Base-by-base conservation (phyloP, 2,113 vertebrate species). In the Perognathus longimembris region DNA sequence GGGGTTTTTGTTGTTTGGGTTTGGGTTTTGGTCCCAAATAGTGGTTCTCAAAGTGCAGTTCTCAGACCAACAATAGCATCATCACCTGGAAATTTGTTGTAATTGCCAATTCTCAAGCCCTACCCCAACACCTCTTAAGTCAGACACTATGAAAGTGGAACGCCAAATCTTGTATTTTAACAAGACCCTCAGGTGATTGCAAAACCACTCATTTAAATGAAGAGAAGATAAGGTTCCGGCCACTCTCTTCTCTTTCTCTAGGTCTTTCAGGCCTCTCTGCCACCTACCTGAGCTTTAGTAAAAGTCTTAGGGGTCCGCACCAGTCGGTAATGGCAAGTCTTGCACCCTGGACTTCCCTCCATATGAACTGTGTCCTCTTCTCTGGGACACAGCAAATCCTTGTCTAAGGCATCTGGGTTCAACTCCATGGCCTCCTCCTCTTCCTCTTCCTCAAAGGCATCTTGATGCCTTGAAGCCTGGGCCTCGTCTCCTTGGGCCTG, bases 231-330 rank as follows among this genome's bases (percentile, higher is more conserved):
- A 89, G 11, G 1, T 50, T 57, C 32, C 32, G 63, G 20, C 38
- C 17, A 42, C 14, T 30, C 54, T 64, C 3, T 38, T 12, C 24
- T n/a, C 57, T 10, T 20, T 4, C 50, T n/a, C 20, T 7, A 22
- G 2, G 22, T 9, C 7, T 17, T 66, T 28, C 0, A 0, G 28
- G 6, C 2, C 50, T 15, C 50, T 54, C 1, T 50, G 34, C 34
- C 32, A 30, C 83, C 79, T 92, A 96, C 97, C 82, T 90, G 22
- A 12, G 96, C 94, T 0, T 1, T 0, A 0, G 0, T 0, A 75
- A 96, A 95, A 0, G 0, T 22, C 18, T 0, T 12, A 4, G 5
- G 14, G 0, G 5, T 74, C 6, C 0, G 8, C 59, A 96, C 90
- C 69, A 96, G 7, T 24, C 1, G 0, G 14, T 61, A 91, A 3